Percentiles rank a stretch among this genome's conserved stretches.
Conservation (phyloP, 2,113 vertebrate genomes). For the Platichthys flesus region DNA sequence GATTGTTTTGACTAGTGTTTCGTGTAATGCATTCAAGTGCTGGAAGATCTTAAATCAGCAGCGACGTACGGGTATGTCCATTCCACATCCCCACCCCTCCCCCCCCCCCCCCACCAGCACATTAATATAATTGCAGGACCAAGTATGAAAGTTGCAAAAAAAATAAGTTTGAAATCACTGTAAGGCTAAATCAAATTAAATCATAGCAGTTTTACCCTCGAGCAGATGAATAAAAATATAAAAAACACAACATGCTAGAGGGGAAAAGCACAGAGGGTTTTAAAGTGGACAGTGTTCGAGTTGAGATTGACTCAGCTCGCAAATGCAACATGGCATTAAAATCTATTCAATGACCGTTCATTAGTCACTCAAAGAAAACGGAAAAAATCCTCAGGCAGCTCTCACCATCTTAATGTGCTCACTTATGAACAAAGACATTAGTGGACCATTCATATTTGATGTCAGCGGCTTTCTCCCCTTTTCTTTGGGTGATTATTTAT, state of each 20-base stretch:
- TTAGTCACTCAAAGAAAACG: constrained; percentile 46
- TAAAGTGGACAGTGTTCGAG: constrained; percentile 10
- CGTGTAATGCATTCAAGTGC: constrained; percentile 21
- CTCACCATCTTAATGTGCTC: constrained; percentile 69
- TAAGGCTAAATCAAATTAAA: no score
- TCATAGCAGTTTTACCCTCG: not conserved
- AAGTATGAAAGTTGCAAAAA: not conserved
- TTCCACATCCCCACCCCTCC: no score
- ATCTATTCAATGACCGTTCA: constrained; percentile 47
- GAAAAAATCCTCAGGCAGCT: constrained; percentile 68
- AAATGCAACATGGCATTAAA: constrained; percentile 26
- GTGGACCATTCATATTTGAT: constrained; percentile 77
- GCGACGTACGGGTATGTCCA: no score
- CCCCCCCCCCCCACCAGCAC: not conserved
- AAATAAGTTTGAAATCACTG: no score
- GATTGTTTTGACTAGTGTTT: constrained; percentile 30
- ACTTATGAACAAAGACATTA: constrained; percentile 83
- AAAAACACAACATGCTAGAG: not conserved
- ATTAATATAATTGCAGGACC: not conserved
- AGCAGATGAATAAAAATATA: no score
- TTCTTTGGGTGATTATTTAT: constrained; percentile 59
- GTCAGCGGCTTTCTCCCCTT: constrained; percentile 34
- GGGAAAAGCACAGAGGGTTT: not conserved
- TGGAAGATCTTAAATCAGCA: constrained; percentile 19
- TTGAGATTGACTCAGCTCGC: constrained; percentile 7